A percentile compares a stretch with the other conserved stretches of the same genome.
Conservation (phyloP, 2,888 invertebrate species). For the Drosophila pegasa region DNA sequence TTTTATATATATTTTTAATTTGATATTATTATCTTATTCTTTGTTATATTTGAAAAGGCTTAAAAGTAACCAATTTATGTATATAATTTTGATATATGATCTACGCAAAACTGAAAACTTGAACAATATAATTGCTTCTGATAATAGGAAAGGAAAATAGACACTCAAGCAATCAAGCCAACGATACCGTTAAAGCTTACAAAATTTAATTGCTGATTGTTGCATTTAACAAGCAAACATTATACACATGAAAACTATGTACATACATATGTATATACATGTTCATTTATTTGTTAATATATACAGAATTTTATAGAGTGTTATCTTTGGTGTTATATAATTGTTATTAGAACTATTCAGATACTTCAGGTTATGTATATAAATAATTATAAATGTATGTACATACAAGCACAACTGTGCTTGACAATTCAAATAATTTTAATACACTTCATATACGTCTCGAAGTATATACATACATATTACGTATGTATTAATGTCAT, state of each 20-base stretch:
- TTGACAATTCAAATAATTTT: conserved; percentile 5
- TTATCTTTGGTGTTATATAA: conserved; percentile 9
- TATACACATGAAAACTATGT: too few relatives aligned
- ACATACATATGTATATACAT: neutral
- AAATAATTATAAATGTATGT: neutral
- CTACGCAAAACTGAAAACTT: too few relatives aligned
- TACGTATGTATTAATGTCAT: neutral
- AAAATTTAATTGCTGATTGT: neutral
- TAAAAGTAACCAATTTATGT: too few relatives aligned
- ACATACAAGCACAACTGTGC: neutral
- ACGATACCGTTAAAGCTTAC: neutral
- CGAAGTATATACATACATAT: neutral
- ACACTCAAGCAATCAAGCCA: neutral
- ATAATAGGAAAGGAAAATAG: neutral
- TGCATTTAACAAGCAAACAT: neutral
- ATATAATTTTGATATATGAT: too few relatives aligned
- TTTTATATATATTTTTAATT: too few relatives aligned
- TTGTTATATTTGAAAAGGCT: too few relatives aligned
- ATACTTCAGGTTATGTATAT: neutral
- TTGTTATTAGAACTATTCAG: neutral
- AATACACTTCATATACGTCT: neutral
- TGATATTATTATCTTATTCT: too few relatives aligned
- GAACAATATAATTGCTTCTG: too few relatives aligned
- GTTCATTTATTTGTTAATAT: too few relatives aligned
- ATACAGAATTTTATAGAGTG: neutral